Conservation (phyloP, 2,113 vertebrate species). For the Mesoclemmys tuberculata region DNA sequence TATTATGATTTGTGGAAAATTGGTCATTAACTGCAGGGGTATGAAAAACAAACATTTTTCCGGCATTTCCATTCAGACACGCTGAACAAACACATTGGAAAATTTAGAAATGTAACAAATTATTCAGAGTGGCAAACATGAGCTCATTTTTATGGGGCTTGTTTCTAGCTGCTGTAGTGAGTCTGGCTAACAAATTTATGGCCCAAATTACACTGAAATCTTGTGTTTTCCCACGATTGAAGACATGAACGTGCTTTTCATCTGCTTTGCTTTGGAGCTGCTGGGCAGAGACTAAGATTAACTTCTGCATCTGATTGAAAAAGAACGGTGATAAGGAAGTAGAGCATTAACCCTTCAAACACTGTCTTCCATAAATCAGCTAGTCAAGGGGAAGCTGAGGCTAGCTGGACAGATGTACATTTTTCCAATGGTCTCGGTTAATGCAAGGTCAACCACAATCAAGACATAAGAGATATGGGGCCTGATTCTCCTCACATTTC, state of each 20-base stretch:
- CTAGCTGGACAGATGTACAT: background rate
- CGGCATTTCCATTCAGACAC: background rate
- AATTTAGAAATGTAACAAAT: fast-evolving
- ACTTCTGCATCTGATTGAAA: fast-evolving
- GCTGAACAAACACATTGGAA: background rate
- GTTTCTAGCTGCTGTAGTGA: fast-evolving
- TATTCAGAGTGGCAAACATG: fast-evolving
- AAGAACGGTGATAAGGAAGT: fast-evolving
- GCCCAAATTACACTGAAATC: fast-evolving
- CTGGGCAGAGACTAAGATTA: fast-evolving
- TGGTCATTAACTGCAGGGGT: conserved; percentile 43
- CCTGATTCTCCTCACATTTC: background rate
- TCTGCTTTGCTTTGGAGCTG: background rate
- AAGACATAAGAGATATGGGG: background rate
- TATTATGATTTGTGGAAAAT: conserved; percentile 65
- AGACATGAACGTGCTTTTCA: fast-evolving
- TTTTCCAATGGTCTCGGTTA: background rate
- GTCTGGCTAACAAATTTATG: background rate
- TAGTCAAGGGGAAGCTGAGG: background rate
- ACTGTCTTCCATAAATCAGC: background rate
- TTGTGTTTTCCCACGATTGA: fast-evolving
- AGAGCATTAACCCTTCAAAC: background rate
- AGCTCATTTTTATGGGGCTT: background rate
- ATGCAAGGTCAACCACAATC: background rate
- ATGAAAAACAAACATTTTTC: conserved; percentile 56